phyloP scores from a whole-genome alignment of 2,113 vertebrate genomes.

The Sander vitreus region DNA sequence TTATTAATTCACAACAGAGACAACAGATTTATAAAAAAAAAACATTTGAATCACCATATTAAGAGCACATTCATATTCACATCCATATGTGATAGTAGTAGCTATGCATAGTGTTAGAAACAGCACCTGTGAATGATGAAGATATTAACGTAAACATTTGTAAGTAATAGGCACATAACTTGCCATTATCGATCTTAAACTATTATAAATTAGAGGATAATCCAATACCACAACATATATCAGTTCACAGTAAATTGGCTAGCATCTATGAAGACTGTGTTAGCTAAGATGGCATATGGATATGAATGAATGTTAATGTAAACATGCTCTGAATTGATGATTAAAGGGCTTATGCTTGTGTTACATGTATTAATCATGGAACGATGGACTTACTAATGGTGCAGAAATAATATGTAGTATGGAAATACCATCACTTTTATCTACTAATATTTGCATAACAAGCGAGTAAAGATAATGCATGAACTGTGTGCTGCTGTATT shows the following conservation, averaged over 20 bases:
- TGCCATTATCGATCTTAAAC: neutral
- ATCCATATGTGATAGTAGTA: neutral
- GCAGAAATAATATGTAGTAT: neutral
- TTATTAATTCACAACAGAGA: neutral
- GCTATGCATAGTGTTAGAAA: neutral
- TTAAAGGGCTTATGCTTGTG: neutral
- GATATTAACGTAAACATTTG: neutral
- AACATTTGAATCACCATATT: neutral
- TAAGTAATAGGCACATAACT: neutral
- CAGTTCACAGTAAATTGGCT: neutral
- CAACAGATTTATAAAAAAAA: neutral
- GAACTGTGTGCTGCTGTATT: too few relatives aligned
- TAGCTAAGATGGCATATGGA: neutral
- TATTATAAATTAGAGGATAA: neutral
- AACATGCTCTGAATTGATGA: neutral
- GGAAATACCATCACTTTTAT: neutral
- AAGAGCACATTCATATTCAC: slow-evolving; percentile 21
- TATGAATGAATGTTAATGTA: slow-evolving; percentile 20
- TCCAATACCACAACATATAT: neutral
- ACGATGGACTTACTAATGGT: neutral
- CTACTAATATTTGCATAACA: neutral
- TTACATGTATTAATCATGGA: slow-evolving; percentile 3
- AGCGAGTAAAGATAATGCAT: neutral
- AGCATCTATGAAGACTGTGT: neutral
- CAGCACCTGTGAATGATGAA: neutral